phyloP scores from a whole-genome alignment of 2,797 vertebrate genomes.

The Tolypeutes matacus region DNA sequence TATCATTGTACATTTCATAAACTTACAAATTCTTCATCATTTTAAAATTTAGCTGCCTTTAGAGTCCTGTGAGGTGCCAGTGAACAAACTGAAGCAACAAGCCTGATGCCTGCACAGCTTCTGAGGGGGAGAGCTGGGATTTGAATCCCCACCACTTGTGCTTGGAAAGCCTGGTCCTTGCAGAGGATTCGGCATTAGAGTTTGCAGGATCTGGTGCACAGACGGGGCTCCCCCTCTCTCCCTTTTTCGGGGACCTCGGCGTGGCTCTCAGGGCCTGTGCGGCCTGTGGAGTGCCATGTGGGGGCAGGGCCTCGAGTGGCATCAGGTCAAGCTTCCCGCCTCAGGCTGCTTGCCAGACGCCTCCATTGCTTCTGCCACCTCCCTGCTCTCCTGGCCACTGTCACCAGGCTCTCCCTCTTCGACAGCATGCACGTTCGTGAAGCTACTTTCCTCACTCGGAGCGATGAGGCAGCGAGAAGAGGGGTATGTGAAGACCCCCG shows the following conservation, averaged over 20 bases:
- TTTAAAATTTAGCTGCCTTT: conserved; percentile 15
- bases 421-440: not conserved
- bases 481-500: not conserved
- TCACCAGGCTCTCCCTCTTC: not conserved
- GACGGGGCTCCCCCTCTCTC: not conserved
- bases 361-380: not conserved
- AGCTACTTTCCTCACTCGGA: not conserved
- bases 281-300: not conserved
- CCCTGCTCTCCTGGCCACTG: not conserved
- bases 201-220: not conserved
- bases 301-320: not conserved
- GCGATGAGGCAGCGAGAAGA: not conserved
- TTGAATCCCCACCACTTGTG: not conserved
- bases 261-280: not conserved
- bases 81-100: not conserved
- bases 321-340: not conserved
- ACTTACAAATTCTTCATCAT: not conserved
- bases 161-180: not conserved
- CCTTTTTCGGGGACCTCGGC: not conserved
- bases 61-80: not conserved
- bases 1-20: not conserved
- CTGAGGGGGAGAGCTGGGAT: not conserved
- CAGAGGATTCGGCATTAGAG: not conserved
- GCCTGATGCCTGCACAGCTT: not conserved
- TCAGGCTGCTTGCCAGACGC: not conserved